Percentiles rank a stretch among this genome's conserved stretches.
phyloP scores from a whole-genome alignment of 2,888 invertebrate species.

The Orthonychiurus folsomi region DNA sequence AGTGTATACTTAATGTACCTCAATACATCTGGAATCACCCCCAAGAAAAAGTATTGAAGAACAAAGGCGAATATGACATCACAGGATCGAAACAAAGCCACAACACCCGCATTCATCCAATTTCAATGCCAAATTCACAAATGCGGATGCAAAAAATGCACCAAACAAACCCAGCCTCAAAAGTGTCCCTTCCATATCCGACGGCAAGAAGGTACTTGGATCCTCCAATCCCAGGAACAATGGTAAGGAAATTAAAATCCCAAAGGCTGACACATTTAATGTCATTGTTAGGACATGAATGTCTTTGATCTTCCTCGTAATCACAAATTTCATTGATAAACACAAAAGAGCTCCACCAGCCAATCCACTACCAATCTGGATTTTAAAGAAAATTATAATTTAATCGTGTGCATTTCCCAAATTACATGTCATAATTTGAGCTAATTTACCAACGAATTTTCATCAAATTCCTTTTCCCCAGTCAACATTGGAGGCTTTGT shows the following conservation, averaged over 20 bases:
- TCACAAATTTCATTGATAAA: conserved; percentile 9
- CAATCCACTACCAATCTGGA: conserved; percentile 17
- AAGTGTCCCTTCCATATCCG: neutral
- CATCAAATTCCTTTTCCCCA: conserved; percentile 17
- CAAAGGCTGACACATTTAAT: conserved; percentile 11
- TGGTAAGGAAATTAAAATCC: conserved; percentile 6
- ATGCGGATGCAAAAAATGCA: neutral
- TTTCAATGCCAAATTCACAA: neutral
- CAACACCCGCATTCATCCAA: conserved; percentile 10
- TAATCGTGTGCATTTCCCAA: neutral
- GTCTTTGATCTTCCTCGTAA: conserved; percentile 17
- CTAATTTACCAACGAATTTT: conserved; percentile 12
- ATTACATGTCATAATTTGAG: neutral
- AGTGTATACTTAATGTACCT: no score
- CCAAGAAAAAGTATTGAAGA: conserved; percentile 13
- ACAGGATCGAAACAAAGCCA: conserved; percentile 11
- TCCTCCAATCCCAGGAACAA: conserved; percentile 13
- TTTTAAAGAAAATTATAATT: neutral
- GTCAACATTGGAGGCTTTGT: conserved; percentile 21
- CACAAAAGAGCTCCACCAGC: conserved; percentile 9
- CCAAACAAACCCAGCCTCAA: neutral
- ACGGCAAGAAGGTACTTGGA: conserved; percentile 6
- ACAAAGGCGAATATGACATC: conserved; percentile 15
- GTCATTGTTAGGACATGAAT: conserved; percentile 15
- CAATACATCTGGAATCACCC: conserved; percentile 4